A percentile compares a stretch with the other conserved stretches of the same genome.
These are phyloP conservation scores for Tenthredo scrophulariae DNA, from an alignment of 2,888 invertebrate species.

Conservation along the genomic window DNA sequence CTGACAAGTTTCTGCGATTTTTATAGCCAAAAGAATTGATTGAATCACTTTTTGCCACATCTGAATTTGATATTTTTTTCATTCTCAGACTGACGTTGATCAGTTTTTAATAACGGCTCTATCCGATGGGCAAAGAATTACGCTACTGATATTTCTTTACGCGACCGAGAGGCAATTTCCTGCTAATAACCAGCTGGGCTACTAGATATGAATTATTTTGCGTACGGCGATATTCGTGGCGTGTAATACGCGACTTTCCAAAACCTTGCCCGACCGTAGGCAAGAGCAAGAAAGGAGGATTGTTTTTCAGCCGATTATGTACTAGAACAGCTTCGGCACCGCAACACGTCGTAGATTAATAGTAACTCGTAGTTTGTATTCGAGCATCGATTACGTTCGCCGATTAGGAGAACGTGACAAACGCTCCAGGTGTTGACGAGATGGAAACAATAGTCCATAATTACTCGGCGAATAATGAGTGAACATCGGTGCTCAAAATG, in stretches of 20 bases:
- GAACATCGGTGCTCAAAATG: not conserved
- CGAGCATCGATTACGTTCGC: not conserved
- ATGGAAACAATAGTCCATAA: not conserved
- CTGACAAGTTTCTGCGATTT: not conserved
- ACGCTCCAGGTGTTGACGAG: not conserved
- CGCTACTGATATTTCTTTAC: not conserved
- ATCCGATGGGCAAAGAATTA: not conserved
- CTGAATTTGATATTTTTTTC: no score
- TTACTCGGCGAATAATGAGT: not conserved
- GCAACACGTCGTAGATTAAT: not conserved
- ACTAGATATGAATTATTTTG: not conserved
- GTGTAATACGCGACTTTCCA: not conserved
- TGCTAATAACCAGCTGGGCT: not conserved
- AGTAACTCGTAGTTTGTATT: conserved; percentile 8
- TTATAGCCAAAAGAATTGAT: not conserved
- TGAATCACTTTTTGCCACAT: not conserved
- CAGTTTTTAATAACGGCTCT: not conserved
- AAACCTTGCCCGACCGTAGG: not conserved
- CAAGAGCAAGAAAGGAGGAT: not conserved
- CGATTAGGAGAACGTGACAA: not conserved
- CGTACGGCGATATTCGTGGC: not conserved
- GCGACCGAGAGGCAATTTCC: not conserved
- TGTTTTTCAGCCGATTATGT: not conserved
- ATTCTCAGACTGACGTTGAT: not conserved
- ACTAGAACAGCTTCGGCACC: not conserved